Percentiles rank a stretch among this genome's conserved stretches.
Conservation (phyloP, 2,797 vertebrate species). For the Acrossocheilus wenchowensis region DNA sequence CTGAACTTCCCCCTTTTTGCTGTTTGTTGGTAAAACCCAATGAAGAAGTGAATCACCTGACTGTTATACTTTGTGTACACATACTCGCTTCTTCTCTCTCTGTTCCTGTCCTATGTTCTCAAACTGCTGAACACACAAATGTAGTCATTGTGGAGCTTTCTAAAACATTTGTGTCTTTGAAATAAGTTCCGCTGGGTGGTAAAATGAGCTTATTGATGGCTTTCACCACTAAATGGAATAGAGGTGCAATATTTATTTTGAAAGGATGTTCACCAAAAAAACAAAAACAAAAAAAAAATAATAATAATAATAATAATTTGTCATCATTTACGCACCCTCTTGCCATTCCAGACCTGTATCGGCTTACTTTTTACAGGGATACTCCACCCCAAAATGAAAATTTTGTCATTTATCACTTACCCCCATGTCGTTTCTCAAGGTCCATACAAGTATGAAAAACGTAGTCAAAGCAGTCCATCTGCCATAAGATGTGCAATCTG, state of each 20-base stretch:
- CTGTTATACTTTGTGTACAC: slow-evolving; percentile 60
- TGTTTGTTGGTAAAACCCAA: slow-evolving; percentile 33
- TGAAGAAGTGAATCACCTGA: slow-evolving; percentile 64
- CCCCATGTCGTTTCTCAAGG: too few relatives aligned
- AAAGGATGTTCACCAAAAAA: neutral
- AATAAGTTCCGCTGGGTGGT: neutral
- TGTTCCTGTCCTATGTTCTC: slow-evolving; percentile 59
- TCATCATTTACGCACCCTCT: too few relatives aligned
- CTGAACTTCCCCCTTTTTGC: slow-evolving; percentile 53
- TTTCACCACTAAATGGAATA: neutral
- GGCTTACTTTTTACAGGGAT: neutral
- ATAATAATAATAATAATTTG: too few relatives aligned
- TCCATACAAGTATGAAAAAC: too few relatives aligned
- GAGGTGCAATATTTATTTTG: neutral
- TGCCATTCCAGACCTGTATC: neutral
- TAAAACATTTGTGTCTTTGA: slow-evolving; percentile 42
- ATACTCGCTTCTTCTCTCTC: slow-evolving; percentile 65
- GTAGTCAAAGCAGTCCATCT: too few relatives aligned
- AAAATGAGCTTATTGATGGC: neutral
- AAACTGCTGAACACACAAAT: slow-evolving; percentile 28
- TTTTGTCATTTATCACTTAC: too few relatives aligned
- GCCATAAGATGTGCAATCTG: too few relatives aligned
- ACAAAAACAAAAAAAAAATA: too few relatives aligned
- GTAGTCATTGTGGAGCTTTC: slow-evolving; percentile 35
- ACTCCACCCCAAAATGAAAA: too few relatives aligned